phyloP scores from a whole-genome alignment of 1,140 invertebrate genomes.

The Thrips palmi region DNA sequence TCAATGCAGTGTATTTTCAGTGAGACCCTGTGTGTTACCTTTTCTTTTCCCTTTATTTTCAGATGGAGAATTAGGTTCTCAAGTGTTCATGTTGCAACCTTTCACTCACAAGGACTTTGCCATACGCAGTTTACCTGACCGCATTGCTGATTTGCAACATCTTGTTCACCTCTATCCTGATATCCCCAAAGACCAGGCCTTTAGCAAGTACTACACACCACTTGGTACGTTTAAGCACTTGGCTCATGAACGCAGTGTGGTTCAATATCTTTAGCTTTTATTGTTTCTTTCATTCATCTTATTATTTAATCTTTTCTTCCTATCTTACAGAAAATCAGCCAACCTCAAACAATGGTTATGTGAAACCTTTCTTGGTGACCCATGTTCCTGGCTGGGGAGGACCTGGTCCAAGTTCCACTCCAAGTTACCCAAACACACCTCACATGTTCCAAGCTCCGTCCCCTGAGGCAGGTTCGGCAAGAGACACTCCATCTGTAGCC shows the following conservation, averaged over 20 bases:
- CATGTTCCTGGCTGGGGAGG: constrained; percentile 56
- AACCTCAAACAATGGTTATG: constrained; percentile 62
- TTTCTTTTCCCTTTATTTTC: constrained; percentile 15
- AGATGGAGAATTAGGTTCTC: constrained; percentile 43
- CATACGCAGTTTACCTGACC: constrained; percentile 73
- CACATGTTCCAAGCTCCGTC: constrained; percentile 29
- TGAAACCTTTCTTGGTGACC: constrained; percentile 66
- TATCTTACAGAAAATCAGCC: constrained; percentile 41
- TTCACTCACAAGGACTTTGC: constrained; percentile 85
- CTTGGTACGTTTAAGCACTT: no score
- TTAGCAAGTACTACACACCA: constrained; percentile 84
- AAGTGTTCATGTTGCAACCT: constrained; percentile 75
- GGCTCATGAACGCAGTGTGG: no score
- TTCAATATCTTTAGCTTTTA: no score
- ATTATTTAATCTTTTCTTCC: constrained; percentile 13
- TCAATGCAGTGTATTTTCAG: no score
- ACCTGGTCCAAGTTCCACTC: no score
- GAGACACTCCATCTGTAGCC: constrained; percentile 48
- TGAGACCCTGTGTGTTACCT: no score
- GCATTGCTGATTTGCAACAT: constrained; percentile 71
- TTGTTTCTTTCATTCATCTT: background rate
- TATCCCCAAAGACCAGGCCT: constrained; percentile 67
- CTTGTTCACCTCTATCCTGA: constrained; percentile 75
- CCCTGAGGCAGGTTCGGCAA: constrained; percentile 43
- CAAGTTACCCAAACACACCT: no score